Base-by-base conservation (phyloP, 1,140 invertebrate genomes). In the Asobara japonica region DNA sequence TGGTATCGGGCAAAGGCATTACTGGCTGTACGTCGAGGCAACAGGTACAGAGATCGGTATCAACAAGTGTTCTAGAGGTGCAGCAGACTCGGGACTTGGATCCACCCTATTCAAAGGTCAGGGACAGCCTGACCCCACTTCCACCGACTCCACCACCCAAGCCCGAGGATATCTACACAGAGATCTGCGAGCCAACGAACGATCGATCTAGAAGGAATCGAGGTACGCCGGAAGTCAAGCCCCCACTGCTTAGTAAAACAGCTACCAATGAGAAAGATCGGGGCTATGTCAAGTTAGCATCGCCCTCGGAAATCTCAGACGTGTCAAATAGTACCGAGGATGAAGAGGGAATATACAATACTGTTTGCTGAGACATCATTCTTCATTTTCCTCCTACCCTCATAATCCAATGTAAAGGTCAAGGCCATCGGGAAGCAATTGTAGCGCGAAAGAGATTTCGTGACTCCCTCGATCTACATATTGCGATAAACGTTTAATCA, bases 41-140 rank as follows among this genome's bases (percentile, higher is more conserved):
- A n/a, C 83, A 82, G 45, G 84, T 85, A n/a, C 84, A 87, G 51
- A 80, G 85, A 71, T 87, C 85, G 1, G 79, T 86, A 30, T 87
- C 85, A 11, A 87, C 85, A 0, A 87, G 85, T 31, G 84, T 84
- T 1, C 73, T 87, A 5, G 85, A 87, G 29, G 72, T 86, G 1
- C 83, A 83, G 41, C 72, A 78, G 7, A 64, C 71, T 62, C 67
- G 75, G 5, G 83, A 85, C 51, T 71, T 80, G 65, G 84, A 86
- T 78, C 84, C 84, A 1, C 84, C 84, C 13, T 86, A 87, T n/a
- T 87, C 85, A 56, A 87, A 85, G 72, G 85, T 87, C 72, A 81
- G 84, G 67, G 85, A 87, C 70, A 85, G 84, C 66, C 62, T 87
- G 29, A 87, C 84, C 1, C 84, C 83, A 4, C 66, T 80, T n/a